Percentiles rank a stretch among this genome's conserved stretches.
phyloP scores from a whole-genome alignment of 2,888 invertebrate genomes.

The Phrixothrix hirtus region DNA sequence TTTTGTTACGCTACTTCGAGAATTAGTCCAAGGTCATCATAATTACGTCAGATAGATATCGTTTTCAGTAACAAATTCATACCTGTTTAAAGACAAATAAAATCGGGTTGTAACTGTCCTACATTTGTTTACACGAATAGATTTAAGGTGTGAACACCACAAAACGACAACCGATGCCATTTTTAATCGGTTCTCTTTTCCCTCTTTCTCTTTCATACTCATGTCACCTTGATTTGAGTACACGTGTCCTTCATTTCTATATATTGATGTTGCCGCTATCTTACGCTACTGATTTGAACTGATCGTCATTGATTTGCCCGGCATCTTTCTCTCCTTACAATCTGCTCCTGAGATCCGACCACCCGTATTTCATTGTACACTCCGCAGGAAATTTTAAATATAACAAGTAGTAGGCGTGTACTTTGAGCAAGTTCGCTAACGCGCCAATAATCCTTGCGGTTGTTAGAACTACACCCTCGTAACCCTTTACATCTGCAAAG shows the following conservation, averaged over 20 bases:
- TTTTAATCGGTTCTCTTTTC: conserved; percentile 19
- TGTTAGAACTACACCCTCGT: too few relatives aligned
- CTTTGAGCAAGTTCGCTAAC: too few relatives aligned
- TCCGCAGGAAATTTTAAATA: conserved; percentile 19
- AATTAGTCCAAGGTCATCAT: conserved; percentile 1
- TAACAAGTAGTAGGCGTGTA: conserved; percentile 3
- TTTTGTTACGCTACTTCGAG: conserved; percentile 2
- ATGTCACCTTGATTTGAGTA: conserved; percentile 16
- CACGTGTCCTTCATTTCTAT: conserved; percentile 20
- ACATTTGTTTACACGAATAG: neutral
- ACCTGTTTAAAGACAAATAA: too few relatives aligned
- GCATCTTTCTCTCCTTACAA: conserved; percentile 31
- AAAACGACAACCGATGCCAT: conserved; percentile 28
- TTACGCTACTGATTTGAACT: conserved; percentile 17
- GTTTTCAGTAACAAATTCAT: too few relatives aligned
- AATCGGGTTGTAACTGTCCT: too few relatives aligned
- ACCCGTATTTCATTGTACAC: conserved; percentile 15
- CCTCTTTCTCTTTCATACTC: too few relatives aligned
- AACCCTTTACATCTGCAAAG: too few relatives aligned
- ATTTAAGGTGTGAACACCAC: conserved; percentile 17
- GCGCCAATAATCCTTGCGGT: too few relatives aligned
- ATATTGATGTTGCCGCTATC: conserved; percentile 28
- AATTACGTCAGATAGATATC: conserved; percentile 4
- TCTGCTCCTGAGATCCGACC: conserved; percentile 19
- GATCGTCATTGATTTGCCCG: conserved; percentile 35